phyloP scores from a whole-genome alignment of 2,888 invertebrate genomes.

The Caenorhabditis sp. region DNA sequence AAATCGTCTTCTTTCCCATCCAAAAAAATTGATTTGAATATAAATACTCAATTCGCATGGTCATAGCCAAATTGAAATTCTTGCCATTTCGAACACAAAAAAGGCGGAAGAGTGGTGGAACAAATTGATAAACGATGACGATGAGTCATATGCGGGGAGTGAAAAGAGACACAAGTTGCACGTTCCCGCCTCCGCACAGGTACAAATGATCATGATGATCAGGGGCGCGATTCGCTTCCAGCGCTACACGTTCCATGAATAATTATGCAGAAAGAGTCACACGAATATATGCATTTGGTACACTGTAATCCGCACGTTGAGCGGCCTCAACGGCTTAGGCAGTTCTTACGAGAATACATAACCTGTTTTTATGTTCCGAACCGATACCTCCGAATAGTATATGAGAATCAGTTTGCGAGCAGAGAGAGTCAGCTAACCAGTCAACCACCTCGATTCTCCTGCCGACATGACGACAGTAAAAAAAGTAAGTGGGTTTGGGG shows the following conservation, averaged over 20 bases:
- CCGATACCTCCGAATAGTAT: slow-evolving; percentile 52
- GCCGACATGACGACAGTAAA: slow-evolving; percentile 14
- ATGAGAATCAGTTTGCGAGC: slow-evolving; percentile 30
- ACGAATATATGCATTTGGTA: slow-evolving; percentile 35
- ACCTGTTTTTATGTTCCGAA: slow-evolving; percentile 58
- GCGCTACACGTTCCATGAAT: slow-evolving; percentile 51
- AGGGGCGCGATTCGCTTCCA: slow-evolving; percentile 38
- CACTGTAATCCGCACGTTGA: slow-evolving; percentile 51
- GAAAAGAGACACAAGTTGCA: slow-evolving; percentile 33
- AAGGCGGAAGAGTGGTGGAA: slow-evolving; percentile 28
- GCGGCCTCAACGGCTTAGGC: slow-evolving; percentile 48
- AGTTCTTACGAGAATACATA: slow-evolving; percentile 52
- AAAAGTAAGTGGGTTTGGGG: slow-evolving; percentile 19
- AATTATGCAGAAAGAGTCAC: slow-evolving; percentile 52
- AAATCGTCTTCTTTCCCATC: slow-evolving; percentile 15
- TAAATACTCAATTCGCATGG: slow-evolving; percentile 43
- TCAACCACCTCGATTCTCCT: not conserved
- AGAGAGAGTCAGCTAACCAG: slow-evolving; percentile 15
- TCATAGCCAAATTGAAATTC: slow-evolving; percentile 33
- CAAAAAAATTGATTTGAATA: slow-evolving; percentile 53
- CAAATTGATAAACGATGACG: slow-evolving; percentile 52
- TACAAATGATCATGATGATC: slow-evolving; percentile 50
- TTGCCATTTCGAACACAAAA: slow-evolving; percentile 45
- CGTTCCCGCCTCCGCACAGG: slow-evolving; percentile 24
- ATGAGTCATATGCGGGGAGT: no score